Percentiles rank a stretch among this genome's conserved stretches.
phyloP scores from a whole-genome alignment of 2,113 vertebrate species.

The Zosterops japonicus region DNA sequence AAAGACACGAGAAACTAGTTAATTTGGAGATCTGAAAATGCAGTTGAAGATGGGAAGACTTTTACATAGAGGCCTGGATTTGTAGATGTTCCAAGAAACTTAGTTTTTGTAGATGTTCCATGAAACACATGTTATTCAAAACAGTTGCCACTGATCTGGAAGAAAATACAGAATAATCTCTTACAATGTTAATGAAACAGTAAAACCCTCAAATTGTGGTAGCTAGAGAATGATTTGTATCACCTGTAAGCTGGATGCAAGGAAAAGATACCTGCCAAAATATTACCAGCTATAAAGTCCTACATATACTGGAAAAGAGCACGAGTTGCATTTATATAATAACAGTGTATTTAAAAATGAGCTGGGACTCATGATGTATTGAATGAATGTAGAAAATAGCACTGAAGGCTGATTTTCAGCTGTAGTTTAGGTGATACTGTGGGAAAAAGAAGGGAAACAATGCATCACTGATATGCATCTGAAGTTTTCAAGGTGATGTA shows the following conservation, averaged over 20 bases:
- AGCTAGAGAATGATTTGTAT: not conserved
- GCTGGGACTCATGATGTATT: not conserved
- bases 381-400: not conserved
- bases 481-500: not conserved
- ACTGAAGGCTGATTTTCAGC: not conserved
- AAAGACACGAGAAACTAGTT: not conserved
- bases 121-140: not conserved
- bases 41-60: not conserved
- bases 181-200: not conserved
- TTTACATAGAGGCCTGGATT: not conserved
- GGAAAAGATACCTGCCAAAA: not conserved
- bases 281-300: not conserved
- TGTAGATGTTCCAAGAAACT: not conserved
- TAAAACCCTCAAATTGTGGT: not conserved
- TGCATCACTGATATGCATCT: not conserved
- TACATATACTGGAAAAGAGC: not conserved
- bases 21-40: not conserved
- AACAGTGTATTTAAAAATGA: not conserved
- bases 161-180: not conserved
- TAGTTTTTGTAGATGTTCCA: not conserved
- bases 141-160: not conserved
- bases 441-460: not conserved
- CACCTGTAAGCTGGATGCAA: not conserved
- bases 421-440: not conserved
- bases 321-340: not conserved